These are phyloP conservation scores for Drosophila bocqueti DNA, from an alignment of 1,140 invertebrate genomes.

Conservation along the genomic window DNA sequence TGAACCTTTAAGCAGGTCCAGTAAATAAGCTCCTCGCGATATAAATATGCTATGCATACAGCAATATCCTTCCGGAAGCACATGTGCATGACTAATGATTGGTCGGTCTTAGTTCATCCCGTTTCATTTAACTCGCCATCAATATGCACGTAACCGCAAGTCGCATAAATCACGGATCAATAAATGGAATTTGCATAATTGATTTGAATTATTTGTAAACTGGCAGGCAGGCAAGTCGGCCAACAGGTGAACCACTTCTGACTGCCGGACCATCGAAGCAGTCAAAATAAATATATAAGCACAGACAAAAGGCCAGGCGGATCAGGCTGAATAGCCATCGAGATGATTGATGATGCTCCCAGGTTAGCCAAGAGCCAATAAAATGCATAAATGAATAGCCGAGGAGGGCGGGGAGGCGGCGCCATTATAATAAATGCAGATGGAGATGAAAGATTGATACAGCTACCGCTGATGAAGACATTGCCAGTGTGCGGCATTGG, in stretches of 20 bases:
- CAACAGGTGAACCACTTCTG: conserved; percentile 37
- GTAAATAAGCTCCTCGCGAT: not conserved
- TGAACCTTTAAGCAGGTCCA: not conserved
- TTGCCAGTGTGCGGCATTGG: conserved; percentile 10
- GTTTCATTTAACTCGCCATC: conserved; percentile 31
- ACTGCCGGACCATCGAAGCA: not conserved
- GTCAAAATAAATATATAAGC: conserved; percentile 38
- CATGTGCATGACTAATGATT: not conserved
- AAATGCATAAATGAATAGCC: conserved; percentile 65
- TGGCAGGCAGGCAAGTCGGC: not conserved
- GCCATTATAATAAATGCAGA: conserved; percentile 53
- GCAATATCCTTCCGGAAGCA: conserved; percentile 17
- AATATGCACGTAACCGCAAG: conserved; percentile 28
- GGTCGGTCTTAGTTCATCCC: conserved; percentile 12
- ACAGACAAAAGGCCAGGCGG: conserved; percentile 35
- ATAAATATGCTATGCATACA: not conserved
- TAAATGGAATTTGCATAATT: conserved; percentile 68
- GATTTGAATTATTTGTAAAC: conserved; percentile 49
- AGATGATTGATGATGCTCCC: conserved; percentile 65
- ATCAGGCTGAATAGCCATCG: conserved; percentile 31
- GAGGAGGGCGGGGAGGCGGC: conserved; percentile 20
- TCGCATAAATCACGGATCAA: conserved; percentile 48
- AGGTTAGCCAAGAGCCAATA: conserved; percentile 57
- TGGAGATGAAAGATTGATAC: conserved; percentile 42
- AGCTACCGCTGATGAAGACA: conserved; percentile 26